A percentile compares a stretch with the other conserved stretches of the same genome.
These are phyloP conservation scores for Alces alces DNA, from an alignment of 2,113 vertebrate genomes.

Conservation along the genomic window DNA sequence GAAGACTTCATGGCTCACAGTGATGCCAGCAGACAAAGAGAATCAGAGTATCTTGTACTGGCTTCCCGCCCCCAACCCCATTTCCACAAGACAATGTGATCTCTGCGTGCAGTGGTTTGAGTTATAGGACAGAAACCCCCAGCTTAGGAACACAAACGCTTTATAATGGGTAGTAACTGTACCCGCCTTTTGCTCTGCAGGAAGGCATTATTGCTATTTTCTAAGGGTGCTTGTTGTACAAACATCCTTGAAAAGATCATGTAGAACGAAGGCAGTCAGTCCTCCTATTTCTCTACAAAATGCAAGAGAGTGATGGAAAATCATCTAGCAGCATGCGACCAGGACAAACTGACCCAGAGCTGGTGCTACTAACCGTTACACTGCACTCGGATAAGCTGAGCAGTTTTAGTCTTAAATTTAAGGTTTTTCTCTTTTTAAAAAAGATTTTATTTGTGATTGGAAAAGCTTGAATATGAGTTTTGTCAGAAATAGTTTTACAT, in stretches of 20 bases:
- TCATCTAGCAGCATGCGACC: neutral
- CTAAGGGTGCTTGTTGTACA: neutral
- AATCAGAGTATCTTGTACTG: neutral
- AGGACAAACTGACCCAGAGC: neutral
- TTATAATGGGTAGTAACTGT: neutral
- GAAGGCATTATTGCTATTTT: neutral
- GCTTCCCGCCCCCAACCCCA: rapidly evolving
- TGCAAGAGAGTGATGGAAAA: neutral
- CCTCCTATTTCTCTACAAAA: neutral
- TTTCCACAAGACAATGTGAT: neutral
- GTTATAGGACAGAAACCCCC: neutral
- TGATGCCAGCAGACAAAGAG: neutral
- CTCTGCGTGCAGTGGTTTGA: neutral
- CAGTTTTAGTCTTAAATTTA: neutral
- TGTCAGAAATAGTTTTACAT: neutral
- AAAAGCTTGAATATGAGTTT: neutral
- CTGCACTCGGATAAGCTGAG: neutral
- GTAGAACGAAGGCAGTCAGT: neutral
- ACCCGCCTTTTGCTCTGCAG: neutral
- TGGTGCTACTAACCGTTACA: neutral
- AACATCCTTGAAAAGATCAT: neutral
- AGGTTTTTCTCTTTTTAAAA: neutral
- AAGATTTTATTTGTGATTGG: neutral
- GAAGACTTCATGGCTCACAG: neutral
- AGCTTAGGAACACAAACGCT: neutral